Evolutionary conservation across 2,888 invertebrate species (phyloP).

Genomic region (Epirrita christyi): DNA sequence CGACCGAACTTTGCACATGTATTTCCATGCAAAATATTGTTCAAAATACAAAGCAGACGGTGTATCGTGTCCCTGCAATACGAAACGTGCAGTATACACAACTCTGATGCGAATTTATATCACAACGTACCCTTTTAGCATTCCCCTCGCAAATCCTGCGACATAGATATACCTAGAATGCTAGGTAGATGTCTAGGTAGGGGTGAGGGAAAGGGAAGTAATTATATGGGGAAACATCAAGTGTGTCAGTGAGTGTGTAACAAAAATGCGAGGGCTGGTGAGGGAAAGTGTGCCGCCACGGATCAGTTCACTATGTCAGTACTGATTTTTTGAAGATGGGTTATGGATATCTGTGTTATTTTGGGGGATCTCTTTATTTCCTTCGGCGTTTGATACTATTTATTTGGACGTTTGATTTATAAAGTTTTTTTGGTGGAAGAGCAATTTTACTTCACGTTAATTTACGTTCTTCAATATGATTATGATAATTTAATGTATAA

Average conservation of each 20-base stretch:
- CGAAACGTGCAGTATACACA: slow-evolving; percentile 45
- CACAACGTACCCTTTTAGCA: slow-evolving; percentile 75
- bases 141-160: slow-evolving; percentile 78
- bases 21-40: slow-evolving; percentile 51
- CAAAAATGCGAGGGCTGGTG: slow-evolving; percentile 77
- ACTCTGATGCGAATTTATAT: slow-evolving; percentile 64
- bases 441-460: background rate
- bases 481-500: too few relatives aligned
- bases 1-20: slow-evolving; percentile 23
- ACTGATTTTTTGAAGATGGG: slow-evolving; percentile 72
- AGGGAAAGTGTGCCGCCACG: slow-evolving; percentile 79
- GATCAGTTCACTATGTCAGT: slow-evolving; percentile 83
- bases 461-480: too few relatives aligned
- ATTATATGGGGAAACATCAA: slow-evolving; percentile 80
- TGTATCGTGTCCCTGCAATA: slow-evolving; percentile 49
- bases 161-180: slow-evolving; percentile 70
- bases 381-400: slow-evolving; percentile 5
- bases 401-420: background rate
- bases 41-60: slow-evolving; percentile 60
- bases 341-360: slow-evolving; percentile 44
- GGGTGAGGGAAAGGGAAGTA: slow-evolving; percentile 68
- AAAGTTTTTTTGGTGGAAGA: background rate
- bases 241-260: slow-evolving; percentile 82
- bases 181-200: slow-evolving; percentile 60
- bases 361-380: slow-evolving; percentile 33